A percentile compares a stretch with the other conserved stretches of the same genome.
Conservation (phyloP, 2,113 vertebrate genomes). For the Rhynchomys soricoides region DNA sequence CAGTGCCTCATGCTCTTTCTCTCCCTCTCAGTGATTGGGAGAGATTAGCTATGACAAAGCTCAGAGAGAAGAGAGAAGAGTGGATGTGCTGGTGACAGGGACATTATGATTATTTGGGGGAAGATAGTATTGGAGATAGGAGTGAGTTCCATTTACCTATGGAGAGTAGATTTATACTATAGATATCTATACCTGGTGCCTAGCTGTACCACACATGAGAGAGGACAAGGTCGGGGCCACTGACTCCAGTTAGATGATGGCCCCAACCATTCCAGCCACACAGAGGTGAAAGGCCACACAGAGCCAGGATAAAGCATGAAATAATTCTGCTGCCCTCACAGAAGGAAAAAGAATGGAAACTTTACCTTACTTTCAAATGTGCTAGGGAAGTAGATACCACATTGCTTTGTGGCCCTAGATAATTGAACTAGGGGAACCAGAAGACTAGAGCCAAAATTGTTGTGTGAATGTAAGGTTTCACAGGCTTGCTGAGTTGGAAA, state of each 20-base stretch:
- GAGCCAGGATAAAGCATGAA: not conserved
- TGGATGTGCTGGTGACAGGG: conserved; percentile 84
- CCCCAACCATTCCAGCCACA: not conserved
- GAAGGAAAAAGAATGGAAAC: not conserved
- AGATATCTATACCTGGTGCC: not conserved
- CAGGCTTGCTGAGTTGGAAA: not conserved
- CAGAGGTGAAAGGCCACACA: not conserved
- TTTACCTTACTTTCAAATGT: conserved; percentile 28
- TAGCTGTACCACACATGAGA: not conserved
- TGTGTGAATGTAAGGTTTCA: conserved; percentile 9
- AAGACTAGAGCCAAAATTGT: not conserved
- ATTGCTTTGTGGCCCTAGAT: not conserved
- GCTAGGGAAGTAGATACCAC: not conserved
- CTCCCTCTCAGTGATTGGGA: conserved; percentile 84
- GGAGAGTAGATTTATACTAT: not conserved
- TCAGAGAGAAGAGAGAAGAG: conserved; percentile 84
- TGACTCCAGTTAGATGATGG: not conserved
- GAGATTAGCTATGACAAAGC: conserved; percentile 88
- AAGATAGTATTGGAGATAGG: conserved; percentile 80
- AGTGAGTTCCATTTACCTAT: conserved; percentile 51
- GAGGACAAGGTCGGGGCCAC: conserved; percentile 4
- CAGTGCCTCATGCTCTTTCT: conserved; percentile 51
- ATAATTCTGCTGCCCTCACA: not conserved
- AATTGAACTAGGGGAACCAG: not conserved
- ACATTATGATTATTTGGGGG: conserved; percentile 85